Conservation (phyloP, 2,797 vertebrate species). For the Rhinophrynus dorsalis region DNA sequence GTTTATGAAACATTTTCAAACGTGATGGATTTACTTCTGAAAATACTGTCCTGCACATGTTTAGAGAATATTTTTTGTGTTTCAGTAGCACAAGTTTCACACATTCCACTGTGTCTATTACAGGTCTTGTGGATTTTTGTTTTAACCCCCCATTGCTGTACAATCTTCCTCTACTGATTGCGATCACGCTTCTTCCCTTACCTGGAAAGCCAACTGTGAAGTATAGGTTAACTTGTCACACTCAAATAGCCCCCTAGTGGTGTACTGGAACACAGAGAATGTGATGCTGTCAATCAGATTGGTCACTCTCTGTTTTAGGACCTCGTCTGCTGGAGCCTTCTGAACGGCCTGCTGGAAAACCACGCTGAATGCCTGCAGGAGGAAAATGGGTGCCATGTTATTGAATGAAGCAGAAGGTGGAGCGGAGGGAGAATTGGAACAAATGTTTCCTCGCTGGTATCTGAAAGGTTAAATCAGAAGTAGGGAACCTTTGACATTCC, state of each 20-base stretch:
- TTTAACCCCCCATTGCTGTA: no score
- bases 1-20: no score
- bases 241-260: conserved; percentile 90
- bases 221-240: conserved; percentile 84
- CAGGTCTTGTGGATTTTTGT: no score
- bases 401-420: neutral
- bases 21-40: no score
- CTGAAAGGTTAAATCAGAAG: no score
- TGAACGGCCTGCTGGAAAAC: conserved; percentile 89
- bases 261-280: conserved; percentile 88
- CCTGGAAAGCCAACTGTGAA: conserved; percentile 82
- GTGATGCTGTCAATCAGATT: conserved; percentile 92
- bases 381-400: conserved; percentile 48
- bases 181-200: conserved; percentile 49
- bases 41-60: no score
- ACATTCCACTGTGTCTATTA: no score
- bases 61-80: no score
- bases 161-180: no score
- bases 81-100: no score
- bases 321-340: conserved; percentile 74
- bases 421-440: neutral
- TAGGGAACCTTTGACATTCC: no score
- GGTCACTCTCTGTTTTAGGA: conserved; percentile 72
- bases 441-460: no score
- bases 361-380: conserved; percentile 81